Evolutionary conservation across 2,797 vertebrate genomes (phyloP), one percentile per base, ranked within the genome.

Genomic region (Phoeniculus purpureus): DNA sequence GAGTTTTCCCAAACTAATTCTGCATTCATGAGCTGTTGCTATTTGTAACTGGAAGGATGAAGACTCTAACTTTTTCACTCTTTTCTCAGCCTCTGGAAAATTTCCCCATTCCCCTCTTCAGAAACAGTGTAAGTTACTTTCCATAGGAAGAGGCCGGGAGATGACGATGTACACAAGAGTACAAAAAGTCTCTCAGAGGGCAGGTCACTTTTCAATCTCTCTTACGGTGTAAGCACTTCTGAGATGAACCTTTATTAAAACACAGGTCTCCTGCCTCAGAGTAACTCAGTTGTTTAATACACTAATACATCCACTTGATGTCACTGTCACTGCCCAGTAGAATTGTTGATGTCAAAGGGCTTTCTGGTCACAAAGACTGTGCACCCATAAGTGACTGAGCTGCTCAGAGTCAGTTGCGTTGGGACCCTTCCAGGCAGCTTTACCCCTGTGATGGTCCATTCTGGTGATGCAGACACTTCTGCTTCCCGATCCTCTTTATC

Each of bases 321-420:
- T 96, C 96, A 92, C 94, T 96, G 91, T 95, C 95, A 96, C 95
- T 95, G 96, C 77, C 94, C 94, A 82, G 65, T 56, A 96, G 84
- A 94, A 88, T 40, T 78, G 17, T 37, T 74, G 72, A 85, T 83
- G 91, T 92, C 93, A 87, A 91, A 95, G 79, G 82, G 50, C 83
- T 96, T 93, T 85, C 73, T 75, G 83, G 83, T 85, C 83, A 84
- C 29, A 55, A 82, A 86, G 87, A 73, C 90, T 85, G 89, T 61
- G 55, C 23, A 32, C n/a, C 66, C 79, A 10, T 48, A 80, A 73
- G 45, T 70, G 87, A 82, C 72, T 62, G 72, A 90, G 37, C 43
- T 51, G 59, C 43, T n/a, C 9, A 59, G 37, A n/a, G 43, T 19
- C 25, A 26, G 31, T 10, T 60, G 43, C 31, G 75, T 90, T 91